Percentiles rank a stretch among this genome's conserved stretches.
Conservation (phyloP, 2,113 vertebrate genomes). For the Camarhynchus parvulus region DNA sequence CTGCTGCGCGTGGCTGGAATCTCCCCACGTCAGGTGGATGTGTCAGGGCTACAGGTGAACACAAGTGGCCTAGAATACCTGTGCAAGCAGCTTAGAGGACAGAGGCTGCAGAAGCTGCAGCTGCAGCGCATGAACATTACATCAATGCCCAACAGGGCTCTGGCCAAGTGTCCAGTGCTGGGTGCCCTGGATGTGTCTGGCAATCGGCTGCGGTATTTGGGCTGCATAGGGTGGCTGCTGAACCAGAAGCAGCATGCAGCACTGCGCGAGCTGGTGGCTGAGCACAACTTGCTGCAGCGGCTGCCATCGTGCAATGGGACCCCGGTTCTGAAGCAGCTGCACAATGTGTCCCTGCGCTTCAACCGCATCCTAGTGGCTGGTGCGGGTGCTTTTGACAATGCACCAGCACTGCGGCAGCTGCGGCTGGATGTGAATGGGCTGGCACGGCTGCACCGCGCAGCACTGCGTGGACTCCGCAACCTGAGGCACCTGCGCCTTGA, state of each 20-base stretch:
- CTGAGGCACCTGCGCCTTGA: slow-evolving; percentile 80
- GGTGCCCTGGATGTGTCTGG: slow-evolving; percentile 71
- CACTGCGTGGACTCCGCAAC: slow-evolving; percentile 69
- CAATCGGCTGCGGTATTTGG: slow-evolving; percentile 43
- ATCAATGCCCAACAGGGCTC: accelerated
- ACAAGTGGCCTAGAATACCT: not conserved
- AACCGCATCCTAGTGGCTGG: slow-evolving; percentile 77
- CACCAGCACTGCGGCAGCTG: slow-evolving; percentile 65
- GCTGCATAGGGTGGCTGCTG: slow-evolving; percentile 15
- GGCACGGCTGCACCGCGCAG: slow-evolving; percentile 60
- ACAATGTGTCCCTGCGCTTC: slow-evolving; percentile 75
- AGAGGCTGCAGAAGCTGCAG: not conserved
- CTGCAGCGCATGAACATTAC: slow-evolving; percentile 46
- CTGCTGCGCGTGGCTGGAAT: not conserved
- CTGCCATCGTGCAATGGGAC: not conserved
- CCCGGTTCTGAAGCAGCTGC: not conserved
- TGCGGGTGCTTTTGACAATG: slow-evolving; percentile 61
- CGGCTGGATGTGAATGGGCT: slow-evolving; percentile 83
- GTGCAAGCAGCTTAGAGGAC: not conserved
- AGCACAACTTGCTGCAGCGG: slow-evolving; percentile 75
- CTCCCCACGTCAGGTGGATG: accelerated
- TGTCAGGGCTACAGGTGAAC: not conserved
- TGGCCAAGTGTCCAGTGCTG: slow-evolving; percentile 60
- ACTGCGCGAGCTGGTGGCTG: slow-evolving; percentile 51
- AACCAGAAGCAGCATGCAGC: not conserved